These are phyloP conservation scores for Drosophila suzukii DNA, from an alignment of 1,140 invertebrate species.

Conservation along the genomic window DNA sequence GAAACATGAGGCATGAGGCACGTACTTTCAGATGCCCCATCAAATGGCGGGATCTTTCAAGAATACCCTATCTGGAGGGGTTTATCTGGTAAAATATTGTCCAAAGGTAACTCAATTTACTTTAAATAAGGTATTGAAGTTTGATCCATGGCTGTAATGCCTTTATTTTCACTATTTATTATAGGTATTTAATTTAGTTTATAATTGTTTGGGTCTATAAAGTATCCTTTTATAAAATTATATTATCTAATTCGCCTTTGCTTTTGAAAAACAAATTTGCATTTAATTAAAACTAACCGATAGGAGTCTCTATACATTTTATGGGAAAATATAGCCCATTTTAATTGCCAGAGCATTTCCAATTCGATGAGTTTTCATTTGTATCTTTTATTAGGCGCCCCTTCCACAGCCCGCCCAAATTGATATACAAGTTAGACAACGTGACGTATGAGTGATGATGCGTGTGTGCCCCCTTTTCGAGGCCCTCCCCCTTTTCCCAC, in stretches of 20 bases:
- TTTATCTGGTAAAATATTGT: not conserved
- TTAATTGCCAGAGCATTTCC: constrained; percentile 25
- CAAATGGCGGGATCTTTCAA: constrained; percentile 1
- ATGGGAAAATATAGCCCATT: not conserved
- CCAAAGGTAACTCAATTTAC: not conserved
- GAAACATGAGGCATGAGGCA: constrained; percentile 44
- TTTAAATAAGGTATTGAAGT: no score
- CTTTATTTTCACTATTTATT: no score
- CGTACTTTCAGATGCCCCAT: constrained; percentile 37
- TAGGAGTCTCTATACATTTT: no score
- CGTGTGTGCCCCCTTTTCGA: constrained; percentile 48
- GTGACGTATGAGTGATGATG: constrained; percentile 82
- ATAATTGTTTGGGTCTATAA: not conserved
- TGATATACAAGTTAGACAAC: constrained; percentile 71
- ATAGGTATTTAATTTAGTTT: no score
- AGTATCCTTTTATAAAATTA: not conserved
- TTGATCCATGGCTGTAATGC: no score
- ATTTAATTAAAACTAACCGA: not conserved
- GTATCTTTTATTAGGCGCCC: constrained; percentile 73
- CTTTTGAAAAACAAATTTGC: not conserved
- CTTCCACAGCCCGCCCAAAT: constrained; percentile 27
- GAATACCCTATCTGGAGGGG: constrained; percentile 14
- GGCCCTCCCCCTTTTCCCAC: not conserved
- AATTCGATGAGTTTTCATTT: constrained; percentile 37
- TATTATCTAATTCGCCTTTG: not conserved